Percentiles rank a stretch among this genome's conserved stretches.
phyloP scores from a whole-genome alignment of 2,797 vertebrate genomes.

The Acipenser ruthenus region DNA sequence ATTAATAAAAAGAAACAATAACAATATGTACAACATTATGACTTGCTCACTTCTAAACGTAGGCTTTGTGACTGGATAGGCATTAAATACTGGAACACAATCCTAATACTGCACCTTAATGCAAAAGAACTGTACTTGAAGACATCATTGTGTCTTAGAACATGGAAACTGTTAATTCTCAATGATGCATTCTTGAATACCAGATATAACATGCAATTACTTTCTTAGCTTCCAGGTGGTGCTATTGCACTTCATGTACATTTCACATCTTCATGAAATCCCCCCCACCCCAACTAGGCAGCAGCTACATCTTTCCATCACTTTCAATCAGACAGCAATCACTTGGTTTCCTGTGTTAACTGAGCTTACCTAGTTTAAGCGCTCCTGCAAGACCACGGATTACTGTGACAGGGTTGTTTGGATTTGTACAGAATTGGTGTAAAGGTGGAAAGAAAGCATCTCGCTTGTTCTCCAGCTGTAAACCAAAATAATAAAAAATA shows the following conservation, averaged over 20 bases:
- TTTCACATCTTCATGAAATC: not conserved
- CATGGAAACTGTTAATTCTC: too few species aligned
- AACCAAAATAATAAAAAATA: not conserved
- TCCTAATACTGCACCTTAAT: too few species aligned
- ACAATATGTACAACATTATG: too few species aligned
- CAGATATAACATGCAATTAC: conserved; percentile 39
- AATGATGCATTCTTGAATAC: too few species aligned
- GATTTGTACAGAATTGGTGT: conserved; percentile 98
- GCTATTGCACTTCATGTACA: conserved; percentile 47
- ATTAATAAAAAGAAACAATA: too few species aligned
- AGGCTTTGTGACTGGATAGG: too few species aligned
- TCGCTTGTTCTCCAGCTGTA: conserved; percentile 91
- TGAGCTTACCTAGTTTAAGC: conserved; percentile 73
- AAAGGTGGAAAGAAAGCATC: conserved; percentile 96
- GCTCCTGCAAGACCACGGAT: conserved; percentile 97
- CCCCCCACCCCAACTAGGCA: not conserved
- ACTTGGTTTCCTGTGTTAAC: too few species aligned
- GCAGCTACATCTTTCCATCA: not conserved
- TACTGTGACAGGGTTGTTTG: conserved; percentile 95
- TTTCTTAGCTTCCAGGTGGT: conserved; percentile 52
- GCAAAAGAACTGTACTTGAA: too few species aligned
- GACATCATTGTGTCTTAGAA: too few species aligned
- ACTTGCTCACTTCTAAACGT: too few species aligned
- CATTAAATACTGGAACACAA: too few species aligned
- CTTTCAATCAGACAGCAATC: not conserved